Evolutionary conservation across 2,113 vertebrate genomes (phyloP), one percentile per base, ranked within the genome.

Genomic region (Dromas ardeola): DNA sequence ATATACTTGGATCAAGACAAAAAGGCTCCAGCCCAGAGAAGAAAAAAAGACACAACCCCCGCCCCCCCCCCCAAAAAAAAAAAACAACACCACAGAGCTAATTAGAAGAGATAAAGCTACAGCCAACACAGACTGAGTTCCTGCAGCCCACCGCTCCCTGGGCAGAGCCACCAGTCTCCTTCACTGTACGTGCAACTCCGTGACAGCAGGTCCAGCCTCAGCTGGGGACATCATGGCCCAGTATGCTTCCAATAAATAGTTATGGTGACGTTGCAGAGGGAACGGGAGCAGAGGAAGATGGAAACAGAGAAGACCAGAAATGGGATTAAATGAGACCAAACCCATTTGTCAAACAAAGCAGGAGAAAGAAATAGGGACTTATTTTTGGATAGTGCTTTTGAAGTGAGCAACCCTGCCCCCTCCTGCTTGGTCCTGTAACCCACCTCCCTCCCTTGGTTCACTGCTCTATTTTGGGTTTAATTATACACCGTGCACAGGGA

Each of bases 401-500:
- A 96, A 97, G 81, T 69, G 59, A 97, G 88, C 88, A 95, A 94
- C 85, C 71, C 93, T 88, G 43, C 77, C 66, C 88, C 63, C 67
- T 42, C 67, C 80, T 78, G 26, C 81, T 76, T 62, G 76, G 69
- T 80, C 90, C 84, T 89, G 42, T 79, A 70, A 83, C 88, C 79
- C 81, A 91, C 76, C 90, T 95, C 77, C 88, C 67, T 92, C 86
- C 91, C 76, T 87, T 32, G 1, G 86, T 89, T 97, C 95, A 84
- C 23, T 93, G 96, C 93, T 97, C 97, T 98, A 96, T 98, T 98
- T 96, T 89, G 66, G 94, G 92, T 95, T 95, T 97, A 98, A 97
- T 98, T 98, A 97, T 89, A 96, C 78, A 71, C 59, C 58, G 2
- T 66, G 88, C 65, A 84, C 58, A 91, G 88, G 47, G 78, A 95